Evolutionary conservation across 2,113 vertebrate genomes (phyloP).

Genomic region (Emydocephalus ijimae): DNA sequence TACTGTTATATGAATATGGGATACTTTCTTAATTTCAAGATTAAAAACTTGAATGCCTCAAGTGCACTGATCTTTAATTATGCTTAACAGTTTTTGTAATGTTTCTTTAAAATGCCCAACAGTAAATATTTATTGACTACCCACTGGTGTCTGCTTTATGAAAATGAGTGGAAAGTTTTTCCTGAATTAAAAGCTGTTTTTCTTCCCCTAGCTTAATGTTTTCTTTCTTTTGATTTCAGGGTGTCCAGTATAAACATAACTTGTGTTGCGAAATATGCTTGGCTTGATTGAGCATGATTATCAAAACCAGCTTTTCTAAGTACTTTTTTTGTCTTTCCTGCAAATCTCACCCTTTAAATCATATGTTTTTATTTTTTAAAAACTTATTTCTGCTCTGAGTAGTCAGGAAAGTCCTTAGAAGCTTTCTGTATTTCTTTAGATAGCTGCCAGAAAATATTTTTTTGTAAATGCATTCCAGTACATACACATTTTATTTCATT

Average conservation of each 20-base stretch:
- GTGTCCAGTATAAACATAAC: slow-evolving; percentile 4
- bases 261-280: not conserved
- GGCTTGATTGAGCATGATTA: not conserved
- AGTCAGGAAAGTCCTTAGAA: not conserved
- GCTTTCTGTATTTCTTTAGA: not conserved
- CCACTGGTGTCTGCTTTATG: not conserved
- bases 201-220: not conserved
- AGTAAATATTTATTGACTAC: not conserved
- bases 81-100: not conserved
- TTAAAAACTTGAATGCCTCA: not conserved
- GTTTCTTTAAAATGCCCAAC: not conserved
- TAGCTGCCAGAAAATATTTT: not conserved
- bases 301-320: not conserved
- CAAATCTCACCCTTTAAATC: not conserved
- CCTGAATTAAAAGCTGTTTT: slow-evolving; percentile 2
- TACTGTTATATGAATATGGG: not conserved
- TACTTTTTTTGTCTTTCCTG: not conserved
- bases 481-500: not conserved
- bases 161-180: not conserved
- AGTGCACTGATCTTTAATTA: not conserved
- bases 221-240: slow-evolving; percentile 4
- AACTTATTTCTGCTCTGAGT: not conserved
- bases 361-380: not conserved
- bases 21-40: not conserved
- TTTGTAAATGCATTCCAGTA: not conserved